Conservation (phyloP, 1,140 invertebrate genomes). For the Drosophila watanabei region DNA sequence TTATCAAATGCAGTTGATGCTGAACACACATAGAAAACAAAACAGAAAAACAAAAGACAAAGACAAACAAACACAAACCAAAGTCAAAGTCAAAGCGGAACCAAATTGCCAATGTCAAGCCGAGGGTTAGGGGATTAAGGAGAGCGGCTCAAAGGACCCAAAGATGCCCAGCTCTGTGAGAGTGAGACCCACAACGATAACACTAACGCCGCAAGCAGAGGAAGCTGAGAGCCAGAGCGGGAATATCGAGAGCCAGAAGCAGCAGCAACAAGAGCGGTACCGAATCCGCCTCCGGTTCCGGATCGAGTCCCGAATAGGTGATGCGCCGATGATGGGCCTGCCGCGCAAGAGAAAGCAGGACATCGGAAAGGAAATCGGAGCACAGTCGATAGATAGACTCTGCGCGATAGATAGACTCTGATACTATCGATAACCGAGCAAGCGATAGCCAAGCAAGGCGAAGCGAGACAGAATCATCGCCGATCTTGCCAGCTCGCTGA, state of each 20-base stretch:
- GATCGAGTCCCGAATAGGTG: slow-evolving; percentile 28
- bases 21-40: not conserved
- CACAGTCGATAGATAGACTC: slow-evolving; percentile 50
- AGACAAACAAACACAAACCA: not conserved
- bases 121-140: slow-evolving; percentile 15
- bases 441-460: not conserved
- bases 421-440: slow-evolving; percentile 25
- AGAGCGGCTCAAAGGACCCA: slow-evolving; percentile 43
- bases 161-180: slow-evolving; percentile 71
- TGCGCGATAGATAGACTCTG: slow-evolving; percentile 34
- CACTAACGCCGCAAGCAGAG: slow-evolving; percentile 17
- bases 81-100: not conserved
- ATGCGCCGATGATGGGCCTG: slow-evolving; percentile 71
- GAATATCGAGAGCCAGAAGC: slow-evolving; percentile 16
- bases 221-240: slow-evolving; percentile 36
- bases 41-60: slow-evolving; percentile 5
- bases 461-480: slow-evolving; percentile 26
- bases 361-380: slow-evolving; percentile 49
- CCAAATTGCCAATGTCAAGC: slow-evolving; percentile 20
- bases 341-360: slow-evolving; percentile 76
- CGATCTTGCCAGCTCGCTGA: slow-evolving; percentile 54
- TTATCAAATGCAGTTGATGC: not conserved
- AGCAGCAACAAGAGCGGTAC: slow-evolving; percentile 1
- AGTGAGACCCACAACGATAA: slow-evolving; percentile 29
- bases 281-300: slow-evolving; percentile 36